Evolutionary conservation across 2,888 invertebrate genomes (phyloP).

Genomic region (Nephrotoma appendiculata): DNA sequence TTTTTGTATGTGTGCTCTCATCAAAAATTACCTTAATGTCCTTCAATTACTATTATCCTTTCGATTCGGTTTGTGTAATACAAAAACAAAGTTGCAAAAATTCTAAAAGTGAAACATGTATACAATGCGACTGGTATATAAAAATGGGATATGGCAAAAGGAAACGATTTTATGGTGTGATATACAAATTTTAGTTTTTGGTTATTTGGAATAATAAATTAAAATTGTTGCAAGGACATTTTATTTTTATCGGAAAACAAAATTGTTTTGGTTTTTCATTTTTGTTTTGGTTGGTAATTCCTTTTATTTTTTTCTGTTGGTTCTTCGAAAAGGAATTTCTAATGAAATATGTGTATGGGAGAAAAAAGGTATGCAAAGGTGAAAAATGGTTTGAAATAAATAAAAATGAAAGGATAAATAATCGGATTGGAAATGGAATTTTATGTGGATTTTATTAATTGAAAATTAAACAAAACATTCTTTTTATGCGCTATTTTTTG

Average conservation of each 20-base stretch:
- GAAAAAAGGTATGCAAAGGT: neutral
- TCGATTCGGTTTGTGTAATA: neutral
- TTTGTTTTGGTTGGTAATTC: neutral
- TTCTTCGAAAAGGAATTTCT: neutral
- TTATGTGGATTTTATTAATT: neutral
- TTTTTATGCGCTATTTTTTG: neutral
- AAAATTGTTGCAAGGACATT: neutral
- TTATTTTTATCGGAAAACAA: neutral
- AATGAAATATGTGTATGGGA: neutral
- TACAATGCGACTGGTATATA: neutral
- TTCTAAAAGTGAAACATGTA: neutral
- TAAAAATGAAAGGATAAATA: neutral
- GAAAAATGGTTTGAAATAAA: neutral
- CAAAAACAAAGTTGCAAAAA: neutral
- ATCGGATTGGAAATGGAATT: neutral
- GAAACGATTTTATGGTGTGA: neutral
- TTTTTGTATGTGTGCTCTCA: neutral
- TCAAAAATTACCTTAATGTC: neutral
- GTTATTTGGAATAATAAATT: neutral
- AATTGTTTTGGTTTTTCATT: neutral
- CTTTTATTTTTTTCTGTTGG: neutral
- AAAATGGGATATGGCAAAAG: neutral
- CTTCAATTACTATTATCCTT: neutral
- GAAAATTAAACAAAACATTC: neutral
- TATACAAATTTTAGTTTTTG: neutral